A percentile compares a stretch with the other conserved stretches of the same genome.
Conservation (phyloP, 2,113 vertebrate genomes). For the Eulacestoma nigropectus region DNA sequence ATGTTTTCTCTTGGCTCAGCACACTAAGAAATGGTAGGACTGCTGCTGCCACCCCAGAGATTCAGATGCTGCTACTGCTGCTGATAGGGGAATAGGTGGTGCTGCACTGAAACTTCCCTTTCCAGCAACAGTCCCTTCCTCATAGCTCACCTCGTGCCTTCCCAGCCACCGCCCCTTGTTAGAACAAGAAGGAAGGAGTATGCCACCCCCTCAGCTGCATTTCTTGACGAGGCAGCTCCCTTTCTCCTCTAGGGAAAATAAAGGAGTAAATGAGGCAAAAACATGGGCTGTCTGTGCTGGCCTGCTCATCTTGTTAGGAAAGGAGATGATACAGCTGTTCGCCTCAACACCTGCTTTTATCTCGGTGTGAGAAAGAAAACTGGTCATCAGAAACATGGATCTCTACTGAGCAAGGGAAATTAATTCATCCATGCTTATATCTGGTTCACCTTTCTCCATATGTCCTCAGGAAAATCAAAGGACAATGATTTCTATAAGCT, state of each 20-base stretch:
- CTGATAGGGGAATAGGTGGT: background rate
- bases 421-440: background rate
- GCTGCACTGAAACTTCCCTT: background rate
- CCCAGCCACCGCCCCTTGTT: accelerated
- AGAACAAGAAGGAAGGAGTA: background rate
- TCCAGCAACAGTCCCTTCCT: background rate
- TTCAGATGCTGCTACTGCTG: background rate
- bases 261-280: background rate
- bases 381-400: background rate
- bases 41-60: background rate
- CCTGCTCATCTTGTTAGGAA: background rate
- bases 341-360: background rate
- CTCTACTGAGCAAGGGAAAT: background rate
- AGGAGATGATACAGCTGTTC: background rate
- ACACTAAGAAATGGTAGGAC: background rate
- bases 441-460: background rate
- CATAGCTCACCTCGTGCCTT: background rate
- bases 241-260: background rate
- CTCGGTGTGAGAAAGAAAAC: background rate
- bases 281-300: background rate
- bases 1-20: background rate
- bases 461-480: background rate
- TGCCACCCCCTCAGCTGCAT: background rate
- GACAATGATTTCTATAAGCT: background rate
- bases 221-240: background rate